phyloP scores from a whole-genome alignment of 2,797 vertebrate species.

The Neoniphon sammara region DNA sequence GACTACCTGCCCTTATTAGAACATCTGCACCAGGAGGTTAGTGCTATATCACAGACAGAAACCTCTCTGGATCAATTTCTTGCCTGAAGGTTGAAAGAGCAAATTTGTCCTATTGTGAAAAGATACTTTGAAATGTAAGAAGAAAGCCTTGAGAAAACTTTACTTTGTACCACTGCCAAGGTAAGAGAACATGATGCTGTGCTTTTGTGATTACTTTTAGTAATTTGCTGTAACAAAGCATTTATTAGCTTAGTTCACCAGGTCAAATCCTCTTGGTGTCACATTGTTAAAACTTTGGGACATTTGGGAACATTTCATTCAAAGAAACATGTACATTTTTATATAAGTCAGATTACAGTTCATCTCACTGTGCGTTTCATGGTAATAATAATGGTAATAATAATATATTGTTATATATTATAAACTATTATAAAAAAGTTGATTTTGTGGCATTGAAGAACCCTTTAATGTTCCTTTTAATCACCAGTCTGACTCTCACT shows the following conservation, averaged over 20 bases:
- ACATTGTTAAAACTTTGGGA: no score
- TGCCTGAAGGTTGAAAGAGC: conserved; percentile 8
- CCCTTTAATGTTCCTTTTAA: no score
- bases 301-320: no score
- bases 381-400: no score
- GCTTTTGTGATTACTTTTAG: neutral
- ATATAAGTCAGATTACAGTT: no score
- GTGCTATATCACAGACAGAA: neutral
- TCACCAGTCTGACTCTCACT: no score
- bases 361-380: neutral
- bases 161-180: conserved; percentile 21
- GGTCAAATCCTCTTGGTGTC: neutral
- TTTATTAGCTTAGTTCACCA: neutral
- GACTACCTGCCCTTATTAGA: neutral
- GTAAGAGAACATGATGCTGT: conserved; percentile 49
- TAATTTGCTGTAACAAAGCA: neutral
- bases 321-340: no score
- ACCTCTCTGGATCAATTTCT: neutral
- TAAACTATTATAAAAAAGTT: conserved; percentile 1
- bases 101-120: conserved; percentile 8
- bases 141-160: neutral
- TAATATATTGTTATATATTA: neutral
- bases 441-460: neutral
- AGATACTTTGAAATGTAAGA: conserved; percentile 5
- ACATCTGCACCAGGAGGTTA: conserved; percentile 11